Percentiles rank a stretch among this genome's conserved stretches.
Conservation (phyloP, 2,888 invertebrate species). For the Nebria salina region DNA sequence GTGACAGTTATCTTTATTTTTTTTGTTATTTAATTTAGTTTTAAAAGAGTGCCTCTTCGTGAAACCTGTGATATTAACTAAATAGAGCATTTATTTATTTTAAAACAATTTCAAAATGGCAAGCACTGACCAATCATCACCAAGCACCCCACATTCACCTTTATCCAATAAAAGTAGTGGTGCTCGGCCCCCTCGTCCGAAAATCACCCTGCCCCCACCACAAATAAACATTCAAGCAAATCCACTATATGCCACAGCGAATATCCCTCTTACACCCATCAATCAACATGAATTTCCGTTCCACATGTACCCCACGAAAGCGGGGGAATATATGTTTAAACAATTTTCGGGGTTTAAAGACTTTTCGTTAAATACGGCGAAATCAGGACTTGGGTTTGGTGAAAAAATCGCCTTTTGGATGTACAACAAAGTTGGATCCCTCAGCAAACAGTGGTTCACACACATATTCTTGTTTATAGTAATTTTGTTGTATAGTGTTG, state of each 20-base stretch:
- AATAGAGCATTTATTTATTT: not conserved
- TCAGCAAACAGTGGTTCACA: conserved; percentile 88
- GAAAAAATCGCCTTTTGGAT: conserved; percentile 84
- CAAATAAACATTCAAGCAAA: conserved; percentile 28
- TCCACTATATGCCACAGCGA: conserved; percentile 36
- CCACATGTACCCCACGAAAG: conserved; percentile 71
- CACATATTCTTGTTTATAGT: conserved; percentile 85
- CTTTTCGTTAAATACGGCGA: conserved; percentile 76
- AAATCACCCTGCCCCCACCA: conserved; percentile 33
- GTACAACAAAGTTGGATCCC: conserved; percentile 78
- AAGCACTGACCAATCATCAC: conserved; percentile 26
- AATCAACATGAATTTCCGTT: conserved; percentile 28
- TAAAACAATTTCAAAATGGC: conserved; percentile 27
- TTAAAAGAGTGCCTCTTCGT: conserved; percentile 29
- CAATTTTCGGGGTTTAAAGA: conserved; percentile 82
- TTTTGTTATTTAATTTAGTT: not conserved
- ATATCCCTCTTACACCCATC: conserved; percentile 31
- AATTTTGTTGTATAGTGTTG: conserved; percentile 79
- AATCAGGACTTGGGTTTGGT: conserved; percentile 83
- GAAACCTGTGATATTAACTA: conserved; percentile 27
- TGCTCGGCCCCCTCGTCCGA: conserved; percentile 30
- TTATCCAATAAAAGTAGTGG: conserved; percentile 10
- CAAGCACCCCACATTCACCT: conserved; percentile 37
- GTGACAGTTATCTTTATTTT: not conserved
- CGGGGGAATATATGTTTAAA: conserved; percentile 81